Conservation (phyloP, 1,140 invertebrate genomes). For the Phenacoccus solenopsis region DNA sequence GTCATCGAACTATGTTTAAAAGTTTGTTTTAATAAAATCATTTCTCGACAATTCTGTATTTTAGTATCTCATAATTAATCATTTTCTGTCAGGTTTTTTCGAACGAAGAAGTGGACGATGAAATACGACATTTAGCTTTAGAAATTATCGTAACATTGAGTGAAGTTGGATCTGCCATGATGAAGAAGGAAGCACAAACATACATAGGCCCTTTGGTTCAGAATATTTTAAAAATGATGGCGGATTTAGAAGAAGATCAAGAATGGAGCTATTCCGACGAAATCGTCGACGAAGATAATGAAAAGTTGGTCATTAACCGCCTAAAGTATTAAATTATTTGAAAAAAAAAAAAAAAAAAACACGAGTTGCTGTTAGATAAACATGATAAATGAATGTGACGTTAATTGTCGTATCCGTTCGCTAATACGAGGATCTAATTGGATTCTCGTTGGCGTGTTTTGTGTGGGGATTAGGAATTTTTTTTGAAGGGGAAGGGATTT, state of each 20-base stretch:
- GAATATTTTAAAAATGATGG: conserved; percentile 87
- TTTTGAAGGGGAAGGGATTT: too few relatives aligned
- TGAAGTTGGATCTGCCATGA: conserved; percentile 90
- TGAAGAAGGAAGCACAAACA: conserved; percentile 69
- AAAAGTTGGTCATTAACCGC: conserved; percentile 37
- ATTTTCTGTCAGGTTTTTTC: conserved; percentile 41
- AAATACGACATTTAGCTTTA: conserved; percentile 78
- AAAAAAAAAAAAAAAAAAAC: neutral
- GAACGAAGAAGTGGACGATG: conserved; percentile 61
- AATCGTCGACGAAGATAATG: conserved; percentile 72
- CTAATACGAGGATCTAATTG: too few relatives aligned
- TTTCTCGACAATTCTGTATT: conserved; percentile 16
- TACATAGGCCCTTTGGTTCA: conserved; percentile 68
- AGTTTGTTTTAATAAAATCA: conserved; percentile 35
- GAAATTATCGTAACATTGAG: conserved; percentile 90
- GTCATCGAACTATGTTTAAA: conserved; percentile 87
- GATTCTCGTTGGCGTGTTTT: too few relatives aligned
- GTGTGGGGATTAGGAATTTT: too few relatives aligned
- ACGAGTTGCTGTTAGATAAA: neutral
- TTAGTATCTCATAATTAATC: neutral
- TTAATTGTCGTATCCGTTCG: neutral
- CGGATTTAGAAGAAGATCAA: conserved; percentile 85
- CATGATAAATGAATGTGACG: neutral
- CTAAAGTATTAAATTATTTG: neutral
- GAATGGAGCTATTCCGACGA: conserved; percentile 70